Evolutionary conservation across 2,888 invertebrate species (phyloP), one percentile per base, ranked within the genome.

Genomic region (Tubulanus polymorphus): DNA sequence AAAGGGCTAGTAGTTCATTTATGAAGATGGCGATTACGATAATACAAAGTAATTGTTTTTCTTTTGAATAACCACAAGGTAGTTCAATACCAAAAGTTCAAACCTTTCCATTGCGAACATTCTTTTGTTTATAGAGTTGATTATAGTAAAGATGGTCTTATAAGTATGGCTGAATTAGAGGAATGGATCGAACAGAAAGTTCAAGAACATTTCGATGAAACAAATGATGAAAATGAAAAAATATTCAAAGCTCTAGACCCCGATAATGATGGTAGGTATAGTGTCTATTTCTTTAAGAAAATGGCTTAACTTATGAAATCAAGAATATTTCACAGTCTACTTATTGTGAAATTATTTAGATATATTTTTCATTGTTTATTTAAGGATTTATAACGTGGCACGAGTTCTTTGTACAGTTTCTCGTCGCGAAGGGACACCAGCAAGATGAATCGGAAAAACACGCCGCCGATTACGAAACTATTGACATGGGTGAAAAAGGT

Each of bases 321-420:
- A n/a, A n/a, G n/a, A n/a, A n/a, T n/a, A n/a, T n/a, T n/a, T n/a
- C n/a, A 35, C n/a, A 12, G 12, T 35, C 35, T 35, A 15, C 35
- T 15, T 35, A 15, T n/a, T 35, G 35, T 35, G 35, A 35, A 35
- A 35, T 35, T 35, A 15, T 35, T n/a, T 12, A 35, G 35, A 35
- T n/a, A n/a, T n/a, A n/a, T n/a, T n/a, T n/a, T n/a, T n/a, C n/a
- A n/a, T 48, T 28, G 29, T 45, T 62, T 37, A 18, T 61, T 62
- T 3, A 65, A 85, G 85, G 85, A 12, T 83, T 85, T 48, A 83
- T 91, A 37, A 86, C 86, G 1, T 91, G 90, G 90, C 86, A 87
- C 57, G 90, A 91, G 72, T 91, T 90, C 70, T 88, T 89, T 73
- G 81, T 84, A 0, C 86, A 86, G 73, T 90, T 89, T 72, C 75